Base-by-base conservation (phyloP, 2,888 invertebrate genomes). In the Omphaloscelis lunosa region DNA sequence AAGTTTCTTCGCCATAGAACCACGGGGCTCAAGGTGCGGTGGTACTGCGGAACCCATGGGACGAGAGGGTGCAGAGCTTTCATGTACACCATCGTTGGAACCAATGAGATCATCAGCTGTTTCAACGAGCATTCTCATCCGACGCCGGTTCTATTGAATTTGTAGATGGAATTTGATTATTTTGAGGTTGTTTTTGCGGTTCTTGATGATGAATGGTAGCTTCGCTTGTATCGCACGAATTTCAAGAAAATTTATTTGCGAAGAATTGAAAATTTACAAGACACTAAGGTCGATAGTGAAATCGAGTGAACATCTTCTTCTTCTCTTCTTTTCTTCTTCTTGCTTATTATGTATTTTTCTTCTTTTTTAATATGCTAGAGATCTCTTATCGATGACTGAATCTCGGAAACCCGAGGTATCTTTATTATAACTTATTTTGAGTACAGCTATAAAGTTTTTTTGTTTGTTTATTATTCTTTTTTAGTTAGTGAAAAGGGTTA, bases 41-140 rank as follows among this genome's bases (percentile, higher is more conserved):
- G 89, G 87, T 65, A 70, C 53, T 90, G 90, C 45, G 88, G 84
- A 0, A 89, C 89, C 0, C 90, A 90, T 77, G 72, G 84, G 17
- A 82, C 72, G 8, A 85, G 58, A 51, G 84, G 85, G 5, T 91
- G 91, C 56, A 82, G 41, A 56, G 90, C 91, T 6, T 77, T 77
- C 12, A n/a, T 90, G 20, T 83, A 86, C 41, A 88, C 88, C 4
- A 70, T 84, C 8, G 56, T 63, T 5, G 80, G 68, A 11, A 74
- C 79, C 1, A 63, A 82, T 17, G 48, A 76, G 17, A 79, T 90
- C 20, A 62, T 90, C 23, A 88, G 80, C 74, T 82, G 82, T 45
- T 66, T 73, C 48, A 90, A 91, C 75, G 67, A 80, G 27, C 91
- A 90, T 63, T 86, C 84, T 12, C 90, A 81, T 72, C 85, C 83